Evolutionary conservation across 2,888 invertebrate genomes (phyloP), one percentile per base, ranked within the genome.

Genomic region (Peribatodes rhomboidaria): DNA sequence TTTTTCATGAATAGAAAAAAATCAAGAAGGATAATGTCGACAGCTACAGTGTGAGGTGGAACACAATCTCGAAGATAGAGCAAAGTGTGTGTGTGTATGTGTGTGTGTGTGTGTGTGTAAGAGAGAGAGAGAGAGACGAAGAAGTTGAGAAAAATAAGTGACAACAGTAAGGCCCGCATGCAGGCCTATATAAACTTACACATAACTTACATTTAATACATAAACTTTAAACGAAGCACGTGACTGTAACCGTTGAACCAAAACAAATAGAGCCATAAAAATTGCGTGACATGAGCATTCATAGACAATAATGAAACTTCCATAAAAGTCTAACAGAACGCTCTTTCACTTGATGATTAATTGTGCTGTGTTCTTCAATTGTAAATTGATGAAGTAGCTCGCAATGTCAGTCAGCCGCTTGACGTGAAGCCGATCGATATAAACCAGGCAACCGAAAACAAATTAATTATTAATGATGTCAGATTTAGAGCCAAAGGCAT

Each of bases 371-470:
- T 22, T 46, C 13, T 46, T 22, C 46, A 22, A 8, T 53, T 20
- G 31, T 50, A 14, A 33, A 37, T 50, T 56, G 42, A 61, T 50
- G 49, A 41, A 42, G 9, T 10, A 37, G 8, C 13, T 3, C 11
- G 35, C 6, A 35, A 18, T 62, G 62, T 44, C 52, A 22, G 20
- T n/a, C n/a, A n/a, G 37, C 44, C 27, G 37, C 18, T 49, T 55
- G 37, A 52, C 31, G 14, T 3, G 41, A 39, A 39, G 10, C 14
- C n/a, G 42, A 62, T 62, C 62, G 56, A 62, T 62, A 33, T 11
- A 16, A 14, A 35, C 62, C 37, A 57, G 62, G 62, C 56, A 52
- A 62, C 62, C 22, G 52, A 62, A 57, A 62, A 62, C 62, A 31
- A 52, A 61, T 61, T 56, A 56, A 61, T 10, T 57, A 50, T 44